These are phyloP conservation scores for Atherix ibis DNA, from an alignment of 2,888 invertebrate genomes.

Conservation along the genomic window DNA sequence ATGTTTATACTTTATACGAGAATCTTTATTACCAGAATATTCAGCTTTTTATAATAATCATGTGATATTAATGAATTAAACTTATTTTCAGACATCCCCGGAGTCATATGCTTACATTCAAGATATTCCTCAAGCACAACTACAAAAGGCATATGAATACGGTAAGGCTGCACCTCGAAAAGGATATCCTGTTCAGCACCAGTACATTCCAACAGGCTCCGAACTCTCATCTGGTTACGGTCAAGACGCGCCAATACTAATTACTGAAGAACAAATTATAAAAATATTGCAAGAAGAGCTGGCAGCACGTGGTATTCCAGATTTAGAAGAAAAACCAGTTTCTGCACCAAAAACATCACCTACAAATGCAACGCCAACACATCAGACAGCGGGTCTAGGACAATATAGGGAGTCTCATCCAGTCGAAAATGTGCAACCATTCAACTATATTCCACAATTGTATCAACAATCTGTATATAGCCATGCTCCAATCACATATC, in stretches of 20 bases:
- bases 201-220: too few species aligned
- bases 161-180: neutral
- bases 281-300: constrained; percentile 27
- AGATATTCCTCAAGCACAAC: too few species aligned
- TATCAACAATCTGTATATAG: constrained; percentile 14
- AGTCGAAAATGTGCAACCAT: neutral
- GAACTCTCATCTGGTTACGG: too few species aligned
- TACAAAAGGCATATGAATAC: neutral
- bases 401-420: constrained; percentile 17
- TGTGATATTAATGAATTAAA: too few species aligned
- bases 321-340: constrained; percentile 24
- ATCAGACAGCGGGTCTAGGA: constrained; percentile 14
- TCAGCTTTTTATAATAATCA: too few species aligned
- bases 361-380: constrained; percentile 16
- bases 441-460: constrained; percentile 14
- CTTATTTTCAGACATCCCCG: neutral
- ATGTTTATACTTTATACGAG: too few species aligned
- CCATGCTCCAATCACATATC: constrained; percentile 6
- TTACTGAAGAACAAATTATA: constrained; percentile 25
- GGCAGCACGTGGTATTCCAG: constrained; percentile 7
- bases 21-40: too few species aligned
- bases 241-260: neutral
- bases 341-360: constrained; percentile 14
- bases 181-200: too few species aligned
- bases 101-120: neutral